Conservation (phyloP, 53 echinoderm and acorn worm species). For the Henricia sp. region DNA sequence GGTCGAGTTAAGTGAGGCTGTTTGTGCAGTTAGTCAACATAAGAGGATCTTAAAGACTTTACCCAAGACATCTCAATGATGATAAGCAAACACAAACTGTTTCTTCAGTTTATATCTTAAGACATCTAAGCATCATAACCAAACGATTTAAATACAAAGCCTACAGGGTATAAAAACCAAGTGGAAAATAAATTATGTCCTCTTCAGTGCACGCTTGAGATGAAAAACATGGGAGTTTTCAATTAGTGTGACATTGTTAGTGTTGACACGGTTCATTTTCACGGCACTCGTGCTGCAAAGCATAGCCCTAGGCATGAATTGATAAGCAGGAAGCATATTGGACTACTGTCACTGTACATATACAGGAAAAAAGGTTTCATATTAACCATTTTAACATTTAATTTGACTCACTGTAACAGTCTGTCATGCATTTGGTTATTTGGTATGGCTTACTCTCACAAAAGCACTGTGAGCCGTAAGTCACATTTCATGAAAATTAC, state of each 20-base stretch:
- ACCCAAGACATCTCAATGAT: neutral
- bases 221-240: conserved; percentile 19
- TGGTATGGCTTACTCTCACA: no score
- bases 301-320: neutral
- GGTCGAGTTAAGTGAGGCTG: no score
- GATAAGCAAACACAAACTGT: neutral
- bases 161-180: conserved; percentile 25
- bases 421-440: no score
- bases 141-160: neutral
- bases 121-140: neutral
- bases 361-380: no score
- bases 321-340: no score
- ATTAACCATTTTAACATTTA: no score
- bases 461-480: no score
- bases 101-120: neutral
- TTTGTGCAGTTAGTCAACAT: no score
- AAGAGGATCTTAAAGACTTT: neutral
- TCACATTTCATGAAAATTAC: no score
- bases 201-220: conserved; percentile 2
- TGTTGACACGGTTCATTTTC: conserved; percentile 2
- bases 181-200: conserved; percentile 38
- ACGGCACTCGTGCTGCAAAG: neutral
- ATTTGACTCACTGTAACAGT: no score
- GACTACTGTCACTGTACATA: no score
- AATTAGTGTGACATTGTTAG: conserved; percentile 22